These are phyloP conservation scores for Oikopleura dioica DNA, from an alignment of 23 tunicate genomes.

Conservation along the genomic window DNA sequence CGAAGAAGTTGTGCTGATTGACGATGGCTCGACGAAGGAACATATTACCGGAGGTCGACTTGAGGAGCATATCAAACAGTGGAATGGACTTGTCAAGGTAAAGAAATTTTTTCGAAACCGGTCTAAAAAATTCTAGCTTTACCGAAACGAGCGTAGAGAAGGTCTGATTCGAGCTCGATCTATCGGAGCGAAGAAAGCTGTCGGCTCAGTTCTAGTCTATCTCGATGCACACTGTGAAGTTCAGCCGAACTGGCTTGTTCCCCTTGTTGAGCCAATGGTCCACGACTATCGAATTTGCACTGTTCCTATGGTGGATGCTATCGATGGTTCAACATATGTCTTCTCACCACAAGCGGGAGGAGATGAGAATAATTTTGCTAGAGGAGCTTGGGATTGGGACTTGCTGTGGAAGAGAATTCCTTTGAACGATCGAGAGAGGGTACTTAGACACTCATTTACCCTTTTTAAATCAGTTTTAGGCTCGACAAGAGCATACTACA, in stretches of 20 bases:
- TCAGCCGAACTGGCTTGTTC: conserved; percentile 58
- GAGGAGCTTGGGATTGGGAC: conserved; percentile 78
- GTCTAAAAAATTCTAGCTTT: too few relatives aligned
- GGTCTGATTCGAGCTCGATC: conserved; percentile 41
- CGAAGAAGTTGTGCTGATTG: conserved; percentile 81
- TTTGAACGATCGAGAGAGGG: background rate
- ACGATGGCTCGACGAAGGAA: conserved; percentile 19
- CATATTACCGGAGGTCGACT: background rate
- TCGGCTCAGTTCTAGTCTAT: conserved; percentile 26
- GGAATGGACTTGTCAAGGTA: too few relatives aligned
- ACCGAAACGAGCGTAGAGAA: conserved; percentile 21
- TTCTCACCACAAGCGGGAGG: conserved; percentile 39
- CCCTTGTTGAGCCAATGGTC: conserved; percentile 43
- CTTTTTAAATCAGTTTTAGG: background rate
- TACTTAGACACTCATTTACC: background rate
- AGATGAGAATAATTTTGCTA: conserved; percentile 23
- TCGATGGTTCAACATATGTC: conserved; percentile 50
- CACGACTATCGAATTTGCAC: conserved; percentile 72
- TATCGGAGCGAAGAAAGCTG: conserved; percentile 26
- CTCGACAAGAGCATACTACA: background rate
- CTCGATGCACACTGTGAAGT: conserved; percentile 47
- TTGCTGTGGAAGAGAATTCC: conserved; percentile 45
- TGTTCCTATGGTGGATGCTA: conserved; percentile 77
- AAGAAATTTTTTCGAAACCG: too few relatives aligned
- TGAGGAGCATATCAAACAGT: background rate